phyloP scores from a whole-genome alignment of 2,113 vertebrate species.

The Pachypanchax playfairii region DNA sequence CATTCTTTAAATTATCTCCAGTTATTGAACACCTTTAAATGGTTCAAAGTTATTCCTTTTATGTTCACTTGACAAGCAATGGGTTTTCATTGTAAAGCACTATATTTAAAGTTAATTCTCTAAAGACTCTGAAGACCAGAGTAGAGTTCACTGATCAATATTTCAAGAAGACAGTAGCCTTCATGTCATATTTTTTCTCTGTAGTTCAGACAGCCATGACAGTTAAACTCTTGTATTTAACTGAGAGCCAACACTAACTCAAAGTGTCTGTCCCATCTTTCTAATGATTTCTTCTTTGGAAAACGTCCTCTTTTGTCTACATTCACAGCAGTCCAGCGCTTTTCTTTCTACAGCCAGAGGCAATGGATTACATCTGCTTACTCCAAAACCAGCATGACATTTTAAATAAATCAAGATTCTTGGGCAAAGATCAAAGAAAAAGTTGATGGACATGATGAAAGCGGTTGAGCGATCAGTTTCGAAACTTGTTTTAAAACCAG shows the following conservation, averaged over 20 bases:
- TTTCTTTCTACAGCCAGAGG: not conserved
- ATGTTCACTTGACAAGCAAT: conserved; percentile 5
- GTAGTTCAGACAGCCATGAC: not conserved
- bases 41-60: not conserved
- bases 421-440: not conserved
- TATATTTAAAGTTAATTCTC: conserved; percentile 1
- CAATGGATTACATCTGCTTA: not conserved
- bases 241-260: conserved; percentile 13
- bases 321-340: not conserved
- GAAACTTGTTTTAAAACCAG: not conserved
- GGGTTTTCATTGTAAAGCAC: conserved; percentile 3
- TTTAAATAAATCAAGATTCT: conserved; percentile 8
- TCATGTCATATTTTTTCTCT: not conserved
- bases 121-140: not conserved
- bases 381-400: not conserved
- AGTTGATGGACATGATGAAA: not conserved
- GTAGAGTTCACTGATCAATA: conserved; percentile 23
- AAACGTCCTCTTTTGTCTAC: not conserved
- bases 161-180: conserved; percentile 24
- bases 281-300: not conserved
- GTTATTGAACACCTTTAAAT: no score
- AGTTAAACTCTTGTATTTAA: not conserved
- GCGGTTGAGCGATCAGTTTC: not conserved
- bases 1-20: no score
- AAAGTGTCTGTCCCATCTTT: not conserved